A percentile compares a stretch with the other conserved stretches of the same genome.
phyloP scores from a whole-genome alignment of 2,113 vertebrate species.

The Mirounga angustirostris region DNA sequence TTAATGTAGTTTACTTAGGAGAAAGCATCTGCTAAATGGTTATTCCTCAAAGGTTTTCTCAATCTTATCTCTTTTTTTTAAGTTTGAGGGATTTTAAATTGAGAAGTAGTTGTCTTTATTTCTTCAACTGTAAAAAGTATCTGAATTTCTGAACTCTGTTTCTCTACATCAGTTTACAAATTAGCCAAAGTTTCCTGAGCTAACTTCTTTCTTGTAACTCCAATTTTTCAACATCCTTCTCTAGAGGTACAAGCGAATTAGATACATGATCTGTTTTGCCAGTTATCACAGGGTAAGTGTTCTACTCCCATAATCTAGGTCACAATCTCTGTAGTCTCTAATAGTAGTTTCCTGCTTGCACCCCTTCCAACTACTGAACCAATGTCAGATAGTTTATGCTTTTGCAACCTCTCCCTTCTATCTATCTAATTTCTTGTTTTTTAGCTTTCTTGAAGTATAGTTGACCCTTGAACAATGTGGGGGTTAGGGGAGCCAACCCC shows the following conservation, averaged over 20 bases:
- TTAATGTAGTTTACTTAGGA: neutral
- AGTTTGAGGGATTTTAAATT: constrained; percentile 19
- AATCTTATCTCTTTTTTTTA: neutral
- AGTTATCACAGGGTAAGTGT: neutral
- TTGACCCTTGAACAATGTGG: neutral
- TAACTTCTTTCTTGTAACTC: neutral
- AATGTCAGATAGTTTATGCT: neutral
- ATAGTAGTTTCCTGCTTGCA: neutral
- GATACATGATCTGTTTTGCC: neutral
- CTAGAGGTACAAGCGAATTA: neutral
- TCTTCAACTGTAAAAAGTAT: neutral
- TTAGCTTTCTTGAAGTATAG: neutral
- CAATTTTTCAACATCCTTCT: neutral
- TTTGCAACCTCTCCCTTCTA: constrained; percentile 10
- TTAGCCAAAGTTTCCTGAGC: neutral
- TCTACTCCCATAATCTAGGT: neutral
- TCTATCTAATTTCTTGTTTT: neutral
- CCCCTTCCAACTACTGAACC: neutral
- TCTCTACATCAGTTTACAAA: neutral
- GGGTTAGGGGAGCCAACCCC: neutral
- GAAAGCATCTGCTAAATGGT: neutral
- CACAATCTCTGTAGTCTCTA: neutral
- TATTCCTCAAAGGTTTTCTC: neutral
- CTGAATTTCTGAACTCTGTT: neutral
- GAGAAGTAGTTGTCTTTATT: neutral